Conservation (phyloP, 1,140 invertebrate genomes). For the Triops longicaudatus region DNA sequence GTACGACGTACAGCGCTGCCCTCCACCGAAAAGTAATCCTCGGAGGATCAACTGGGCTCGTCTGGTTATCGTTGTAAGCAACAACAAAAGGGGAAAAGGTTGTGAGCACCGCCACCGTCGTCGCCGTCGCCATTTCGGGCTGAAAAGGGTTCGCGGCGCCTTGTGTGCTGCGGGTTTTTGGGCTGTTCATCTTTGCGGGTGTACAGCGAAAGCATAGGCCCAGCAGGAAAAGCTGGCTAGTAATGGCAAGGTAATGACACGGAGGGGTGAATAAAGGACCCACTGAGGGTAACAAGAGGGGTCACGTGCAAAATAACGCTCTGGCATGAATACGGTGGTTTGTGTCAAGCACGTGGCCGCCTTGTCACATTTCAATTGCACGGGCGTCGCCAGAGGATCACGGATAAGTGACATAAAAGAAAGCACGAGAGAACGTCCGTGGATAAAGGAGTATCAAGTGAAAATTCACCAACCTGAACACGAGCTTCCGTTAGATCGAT, state of each 20-base stretch:
- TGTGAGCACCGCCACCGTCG: neutral
- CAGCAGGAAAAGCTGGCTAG: neutral
- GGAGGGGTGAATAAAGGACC: conserved; percentile 5
- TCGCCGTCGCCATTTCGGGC: neutral
- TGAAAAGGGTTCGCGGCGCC: neutral
- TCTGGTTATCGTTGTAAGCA: conserved; percentile 5
- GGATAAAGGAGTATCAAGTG: neutral
- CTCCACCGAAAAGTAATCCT: neutral
- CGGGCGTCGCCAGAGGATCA: no score
- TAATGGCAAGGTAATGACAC: conserved; percentile 4
- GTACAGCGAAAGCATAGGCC: neutral
- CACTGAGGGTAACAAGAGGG: neutral
- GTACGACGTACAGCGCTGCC: neutral
- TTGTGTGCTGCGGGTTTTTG: neutral
- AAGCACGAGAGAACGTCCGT: neutral
- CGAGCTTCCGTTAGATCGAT: conserved; percentile 95
- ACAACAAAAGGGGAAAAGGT: neutral
- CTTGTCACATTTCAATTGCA: conserved; percentile 9
- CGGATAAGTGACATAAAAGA: no score
- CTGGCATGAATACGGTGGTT: neutral
- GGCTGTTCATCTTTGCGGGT: neutral
- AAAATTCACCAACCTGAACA: conserved; percentile 69
- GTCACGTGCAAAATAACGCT: conserved; percentile 11
- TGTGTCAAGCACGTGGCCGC: neutral
- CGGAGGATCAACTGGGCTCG: neutral